Conservation (phyloP, 2,888 invertebrate genomes). For the Cryptus armator region DNA sequence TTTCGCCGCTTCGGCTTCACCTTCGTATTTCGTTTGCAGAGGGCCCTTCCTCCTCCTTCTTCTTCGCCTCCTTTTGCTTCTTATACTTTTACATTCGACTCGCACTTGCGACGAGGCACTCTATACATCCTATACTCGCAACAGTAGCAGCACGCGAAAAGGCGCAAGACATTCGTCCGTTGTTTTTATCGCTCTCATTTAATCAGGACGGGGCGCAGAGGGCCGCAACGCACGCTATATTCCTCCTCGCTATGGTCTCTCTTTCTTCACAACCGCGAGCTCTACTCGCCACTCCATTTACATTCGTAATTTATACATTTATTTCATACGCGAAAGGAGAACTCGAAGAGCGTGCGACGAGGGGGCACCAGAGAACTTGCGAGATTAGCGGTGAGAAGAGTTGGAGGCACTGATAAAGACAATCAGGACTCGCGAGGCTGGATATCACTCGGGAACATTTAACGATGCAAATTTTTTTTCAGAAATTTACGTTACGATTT, state of each 20-base stretch:
- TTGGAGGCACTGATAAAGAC: constrained; percentile 42
- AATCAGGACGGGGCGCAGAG: constrained; percentile 70
- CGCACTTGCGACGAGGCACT: constrained; percentile 33
- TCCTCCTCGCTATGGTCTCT: constrained; percentile 42
- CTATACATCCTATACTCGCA: constrained; percentile 23
- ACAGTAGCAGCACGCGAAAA: constrained; percentile 63
- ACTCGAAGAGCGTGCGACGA: constrained; percentile 32
- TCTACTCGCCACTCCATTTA: constrained; percentile 69
- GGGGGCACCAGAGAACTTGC: constrained; percentile 23
- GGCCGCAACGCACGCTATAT: constrained; percentile 73
- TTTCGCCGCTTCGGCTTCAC: constrained; percentile 36
- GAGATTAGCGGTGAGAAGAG: constrained; percentile 41
- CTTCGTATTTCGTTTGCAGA: constrained; percentile 43
- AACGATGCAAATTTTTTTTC: neutral
- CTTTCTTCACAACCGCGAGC: constrained; percentile 25
- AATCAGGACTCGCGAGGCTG: constrained; percentile 22
- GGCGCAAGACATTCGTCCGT: constrained; percentile 72
- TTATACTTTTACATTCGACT: constrained; percentile 24
- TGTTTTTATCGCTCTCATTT: constrained; percentile 76
- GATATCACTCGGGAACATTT: neutral
- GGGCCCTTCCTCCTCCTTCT: neutral
- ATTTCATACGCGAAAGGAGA: constrained; percentile 54
- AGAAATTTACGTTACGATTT: neutral
- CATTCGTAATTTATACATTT: constrained; percentile 76
- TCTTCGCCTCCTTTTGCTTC: neutral